A percentile compares a stretch with the other conserved stretches of the same genome.
These are phyloP conservation scores for Drosophila repleta DNA, from an alignment of 1,140 invertebrate genomes.

Conservation along the genomic window DNA sequence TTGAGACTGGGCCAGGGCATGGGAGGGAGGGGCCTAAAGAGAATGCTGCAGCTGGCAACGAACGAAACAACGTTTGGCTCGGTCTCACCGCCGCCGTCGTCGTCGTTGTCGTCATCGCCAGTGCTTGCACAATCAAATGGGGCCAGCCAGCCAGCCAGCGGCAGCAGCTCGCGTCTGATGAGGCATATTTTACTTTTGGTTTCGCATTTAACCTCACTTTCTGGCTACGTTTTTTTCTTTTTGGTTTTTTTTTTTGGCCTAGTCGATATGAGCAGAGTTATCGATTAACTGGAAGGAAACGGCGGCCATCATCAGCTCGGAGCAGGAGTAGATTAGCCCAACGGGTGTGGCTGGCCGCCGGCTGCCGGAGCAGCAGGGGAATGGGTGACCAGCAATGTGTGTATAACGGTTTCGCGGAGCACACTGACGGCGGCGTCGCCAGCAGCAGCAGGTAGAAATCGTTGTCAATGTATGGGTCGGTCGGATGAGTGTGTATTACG, in stretches of 20 bases:
- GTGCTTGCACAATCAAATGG: constrained; percentile 47
- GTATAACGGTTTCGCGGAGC: constrained; percentile 45
- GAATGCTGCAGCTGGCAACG: constrained; percentile 42
- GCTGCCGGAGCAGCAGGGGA: constrained; percentile 14
- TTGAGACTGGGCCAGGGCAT: constrained; percentile 12
- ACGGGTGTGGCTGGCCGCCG: constrained; percentile 40
- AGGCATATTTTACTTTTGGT: constrained; percentile 55
- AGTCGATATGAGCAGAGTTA: constrained; percentile 28
- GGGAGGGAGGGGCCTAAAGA: constrained; percentile 7
- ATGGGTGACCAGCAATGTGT: constrained; percentile 41
- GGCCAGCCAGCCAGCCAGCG: constrained; percentile 18
- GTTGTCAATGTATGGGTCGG: constrained; percentile 8
- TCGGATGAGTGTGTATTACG: not conserved
- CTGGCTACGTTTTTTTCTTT: constrained; percentile 18
- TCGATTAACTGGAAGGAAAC: constrained; percentile 32
- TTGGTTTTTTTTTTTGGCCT: constrained; percentile 23
- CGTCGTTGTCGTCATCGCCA: constrained; percentile 21
- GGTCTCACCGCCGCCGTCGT: not conserved
- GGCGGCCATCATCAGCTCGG: too few relatives aligned
- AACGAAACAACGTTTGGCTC: constrained; percentile 43
- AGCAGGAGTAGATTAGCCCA: constrained; percentile 33
- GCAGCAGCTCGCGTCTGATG: constrained; percentile 45
- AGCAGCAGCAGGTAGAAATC: constrained; percentile 28
- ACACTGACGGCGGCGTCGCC: not conserved
- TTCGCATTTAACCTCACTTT: constrained; percentile 56